Evolutionary conservation across 2,888 invertebrate species (phyloP).

Genomic region (Melitaea athalia): DNA sequence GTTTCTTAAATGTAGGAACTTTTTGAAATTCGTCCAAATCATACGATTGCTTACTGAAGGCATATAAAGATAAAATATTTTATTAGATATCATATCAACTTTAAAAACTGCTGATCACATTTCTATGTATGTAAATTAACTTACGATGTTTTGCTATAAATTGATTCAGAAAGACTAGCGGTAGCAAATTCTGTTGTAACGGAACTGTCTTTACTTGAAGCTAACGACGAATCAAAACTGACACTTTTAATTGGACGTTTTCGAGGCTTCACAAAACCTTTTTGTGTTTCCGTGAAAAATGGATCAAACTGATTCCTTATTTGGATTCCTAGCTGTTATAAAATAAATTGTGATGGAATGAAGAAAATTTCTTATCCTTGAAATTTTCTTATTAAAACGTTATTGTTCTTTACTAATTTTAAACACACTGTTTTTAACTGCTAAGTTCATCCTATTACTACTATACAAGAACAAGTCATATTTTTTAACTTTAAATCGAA

Average conservation of each 20-base stretch:
- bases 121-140: conserved; percentile 4
- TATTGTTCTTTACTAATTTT: too few species aligned
- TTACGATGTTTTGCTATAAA: conserved; percentile 26
- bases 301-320: conserved; percentile 66
- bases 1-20: conserved; percentile 55
- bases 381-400: too few species aligned
- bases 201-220: conserved; percentile 9
- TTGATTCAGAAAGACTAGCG: background rate
- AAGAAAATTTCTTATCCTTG: too few species aligned
- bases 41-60: conserved; percentile 14
- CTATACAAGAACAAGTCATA: too few species aligned
- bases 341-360: background rate
- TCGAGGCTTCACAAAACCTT: conserved; percentile 19
- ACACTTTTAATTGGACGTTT: conserved; percentile 18
- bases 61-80: background rate
- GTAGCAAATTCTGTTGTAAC: background rate
- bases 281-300: conserved; percentile 47
- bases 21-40: conserved; percentile 31
- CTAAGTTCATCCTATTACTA: too few species aligned
- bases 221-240: conserved; percentile 11
- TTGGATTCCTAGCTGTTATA: conserved; percentile 58
- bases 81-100: too few species aligned
- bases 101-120: too few species aligned
- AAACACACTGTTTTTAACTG: too few species aligned
- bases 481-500: too few species aligned